These are phyloP conservation scores for Platysternon megacephalum DNA, from an alignment of 2,113 vertebrate genomes.

Conservation along the genomic window DNA sequence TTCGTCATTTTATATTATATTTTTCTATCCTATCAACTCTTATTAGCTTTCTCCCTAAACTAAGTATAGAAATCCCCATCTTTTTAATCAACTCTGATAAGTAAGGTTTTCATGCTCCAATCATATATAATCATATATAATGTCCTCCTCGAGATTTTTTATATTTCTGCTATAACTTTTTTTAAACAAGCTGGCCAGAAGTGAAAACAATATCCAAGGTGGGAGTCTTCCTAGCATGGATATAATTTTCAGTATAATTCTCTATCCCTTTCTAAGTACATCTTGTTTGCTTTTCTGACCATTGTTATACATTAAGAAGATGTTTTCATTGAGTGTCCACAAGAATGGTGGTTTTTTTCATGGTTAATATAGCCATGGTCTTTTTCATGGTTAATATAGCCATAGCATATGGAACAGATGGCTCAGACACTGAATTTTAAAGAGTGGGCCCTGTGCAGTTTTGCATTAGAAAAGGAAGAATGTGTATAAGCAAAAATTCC, in stretches of 20 bases:
- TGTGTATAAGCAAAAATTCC: background rate
- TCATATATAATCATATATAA: conserved; percentile 17
- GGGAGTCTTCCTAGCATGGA: background rate
- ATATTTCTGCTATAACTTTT: conserved; percentile 23
- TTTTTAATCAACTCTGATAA: background rate
- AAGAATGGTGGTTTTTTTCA: background rate
- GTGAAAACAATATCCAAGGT: conserved; percentile 27
- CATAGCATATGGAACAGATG: background rate
- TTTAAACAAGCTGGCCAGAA: background rate
- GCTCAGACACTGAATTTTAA: background rate
- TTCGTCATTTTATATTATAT: background rate
- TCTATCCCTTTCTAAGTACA: background rate
- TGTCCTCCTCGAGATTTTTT: background rate
- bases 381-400: background rate
- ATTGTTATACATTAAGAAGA: background rate
- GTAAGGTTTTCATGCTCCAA: background rate
- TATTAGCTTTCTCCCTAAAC: background rate
- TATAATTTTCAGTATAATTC: background rate
- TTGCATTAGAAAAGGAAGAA: background rate
- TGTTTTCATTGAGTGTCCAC: background rate
- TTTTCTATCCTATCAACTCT: background rate
- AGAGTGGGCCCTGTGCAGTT: background rate
- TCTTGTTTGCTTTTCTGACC: background rate
- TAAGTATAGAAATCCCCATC: background rate
- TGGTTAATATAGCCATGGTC: background rate